Evolutionary conservation across 2,797 vertebrate species (phyloP), one percentile per base, ranked within the genome.

Genomic region (Poeciliopsis presidionis): DNA sequence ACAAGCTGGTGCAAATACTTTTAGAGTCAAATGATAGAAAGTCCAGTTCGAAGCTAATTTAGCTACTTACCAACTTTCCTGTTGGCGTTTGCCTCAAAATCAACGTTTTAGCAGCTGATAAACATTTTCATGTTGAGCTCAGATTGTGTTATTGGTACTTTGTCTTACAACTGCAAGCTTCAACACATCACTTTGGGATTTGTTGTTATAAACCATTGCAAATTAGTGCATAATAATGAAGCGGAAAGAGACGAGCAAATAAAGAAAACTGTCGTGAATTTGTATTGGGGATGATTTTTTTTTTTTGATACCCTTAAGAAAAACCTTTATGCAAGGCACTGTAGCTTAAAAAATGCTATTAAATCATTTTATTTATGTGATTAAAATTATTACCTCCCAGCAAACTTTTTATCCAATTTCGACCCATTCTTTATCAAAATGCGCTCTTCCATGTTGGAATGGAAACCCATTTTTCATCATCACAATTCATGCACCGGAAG

Each of bases 401-500:
- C 36, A 39, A 43, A 9, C 25, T 45, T 70, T 45, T 72, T 18
- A 22, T 28, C 14, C 77, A 74, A 61, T 70, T 39, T 49, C 6
- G 16, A 33, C 20, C n/a, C 20, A 55, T 74, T 59, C 45, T 12
- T 55, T 72, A 55, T 70, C 59, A 55, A 46, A 46, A 73, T 47
- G 22, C 11, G 13, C 73, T 73, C 39, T 57, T 71, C 75, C 18
- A 74, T 16, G 69, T 3, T 46, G 72, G 33, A 69, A 43, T 43
- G 22, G 5, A 41, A 69, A 75, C 25, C 59, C 5, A 49, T 78
- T 84, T 81, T 47, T 39, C 57, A 46, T 70, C 46, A 65, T 71
- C 71, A 51, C 75, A 86, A 83, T 84, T 86, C 77, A 81, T 20
- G 16, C 25, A 59, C 0, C 41, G 65, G 71, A 1, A 57, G n/a